These are phyloP conservation scores for Hydrophis major DNA, from an alignment of 2,797 vertebrate genomes.

Conservation along the genomic window DNA sequence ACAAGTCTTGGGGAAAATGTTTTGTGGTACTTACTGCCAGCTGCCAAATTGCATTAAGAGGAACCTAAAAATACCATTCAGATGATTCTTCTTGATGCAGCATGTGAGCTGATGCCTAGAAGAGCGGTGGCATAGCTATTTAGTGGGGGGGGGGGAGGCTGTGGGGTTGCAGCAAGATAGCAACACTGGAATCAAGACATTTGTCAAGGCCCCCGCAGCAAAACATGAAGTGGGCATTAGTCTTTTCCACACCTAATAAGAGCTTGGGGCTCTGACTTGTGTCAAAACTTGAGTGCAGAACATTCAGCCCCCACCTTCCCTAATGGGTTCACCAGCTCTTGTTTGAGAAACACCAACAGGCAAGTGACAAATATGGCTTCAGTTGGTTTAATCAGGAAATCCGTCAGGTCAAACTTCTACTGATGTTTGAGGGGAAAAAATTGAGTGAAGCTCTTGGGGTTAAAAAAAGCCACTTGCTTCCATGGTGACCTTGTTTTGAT, in stretches of 20 bases:
- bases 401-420: not conserved
- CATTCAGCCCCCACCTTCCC: not conserved
- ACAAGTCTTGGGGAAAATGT: not conserved
- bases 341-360: not conserved
- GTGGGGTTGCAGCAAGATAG: not conserved
- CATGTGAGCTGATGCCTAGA: constrained; percentile 15
- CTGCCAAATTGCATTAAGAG: constrained; percentile 47
- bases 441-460: not conserved
- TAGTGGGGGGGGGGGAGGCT: not conserved
- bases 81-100: constrained; percentile 34
- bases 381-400: not conserved
- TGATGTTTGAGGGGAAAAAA: not conserved
- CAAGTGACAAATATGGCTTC: not conserved
- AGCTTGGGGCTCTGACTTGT: not conserved
- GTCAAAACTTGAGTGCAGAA: not conserved
- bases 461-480: not conserved
- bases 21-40: constrained; percentile 32
- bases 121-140: not conserved
- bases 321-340: not conserved
- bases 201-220: constrained; percentile 1
- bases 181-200: not conserved
- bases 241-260: not conserved
- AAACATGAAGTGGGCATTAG: not conserved
- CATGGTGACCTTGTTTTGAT: not conserved
- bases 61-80: constrained; percentile 49